Evolutionary conservation across 1,140 invertebrate genomes (phyloP).

Genomic region (Ganaspis sp.): DNA sequence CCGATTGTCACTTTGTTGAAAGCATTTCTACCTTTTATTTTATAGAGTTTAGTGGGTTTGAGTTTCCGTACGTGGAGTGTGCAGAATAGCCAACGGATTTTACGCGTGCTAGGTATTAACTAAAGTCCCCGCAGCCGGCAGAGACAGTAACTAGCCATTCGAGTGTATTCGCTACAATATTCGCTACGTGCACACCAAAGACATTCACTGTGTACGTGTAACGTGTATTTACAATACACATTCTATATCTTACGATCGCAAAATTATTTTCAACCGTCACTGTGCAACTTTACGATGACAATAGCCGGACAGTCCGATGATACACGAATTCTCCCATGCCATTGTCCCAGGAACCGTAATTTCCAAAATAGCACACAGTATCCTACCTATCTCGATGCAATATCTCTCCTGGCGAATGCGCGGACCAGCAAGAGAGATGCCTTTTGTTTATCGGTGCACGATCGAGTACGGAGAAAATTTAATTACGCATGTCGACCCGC

Average conservation of each 20-base stretch:
- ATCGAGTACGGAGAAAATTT: conserved; percentile 17
- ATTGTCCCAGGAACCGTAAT: not conserved
- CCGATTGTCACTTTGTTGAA: not conserved
- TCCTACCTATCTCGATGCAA: not conserved
- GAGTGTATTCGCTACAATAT: not conserved
- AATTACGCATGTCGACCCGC: conserved; percentile 18
- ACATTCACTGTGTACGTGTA: not conserved
- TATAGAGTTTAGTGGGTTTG: not conserved
- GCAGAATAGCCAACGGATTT: not conserved
- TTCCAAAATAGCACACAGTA: not conserved
- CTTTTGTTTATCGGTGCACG: conserved; percentile 29
- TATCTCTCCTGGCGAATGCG: not conserved
- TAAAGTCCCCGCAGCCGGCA: not conserved
- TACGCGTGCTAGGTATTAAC: conserved; percentile 15
- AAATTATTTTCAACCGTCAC: conserved; percentile 3
- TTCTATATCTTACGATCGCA: not conserved
- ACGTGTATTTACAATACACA: no score
- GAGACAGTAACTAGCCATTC: not conserved
- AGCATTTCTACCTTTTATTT: not conserved
- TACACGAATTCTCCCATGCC: not conserved
- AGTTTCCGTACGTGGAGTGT: not conserved
- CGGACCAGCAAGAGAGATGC: conserved; percentile 8
- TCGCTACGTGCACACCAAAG: not conserved
- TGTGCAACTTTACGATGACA: not conserved
- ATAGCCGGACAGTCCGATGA: not conserved